A percentile compares a stretch with the other conserved stretches of the same genome.
Conservation (phyloP, 2,113 vertebrate species). For the Leptobrachium leishanense region DNA sequence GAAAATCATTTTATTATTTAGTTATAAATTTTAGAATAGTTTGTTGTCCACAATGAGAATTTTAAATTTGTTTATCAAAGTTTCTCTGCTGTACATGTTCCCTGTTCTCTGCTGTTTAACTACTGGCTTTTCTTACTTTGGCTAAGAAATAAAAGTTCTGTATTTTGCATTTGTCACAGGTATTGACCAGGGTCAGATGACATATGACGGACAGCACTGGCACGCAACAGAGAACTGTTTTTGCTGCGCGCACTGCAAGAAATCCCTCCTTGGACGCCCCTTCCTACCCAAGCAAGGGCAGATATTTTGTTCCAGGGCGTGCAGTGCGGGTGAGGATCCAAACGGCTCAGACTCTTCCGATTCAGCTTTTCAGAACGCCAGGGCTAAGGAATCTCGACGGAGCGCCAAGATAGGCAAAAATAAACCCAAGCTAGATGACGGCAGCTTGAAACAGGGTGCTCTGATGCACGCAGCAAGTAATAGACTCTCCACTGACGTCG, state of each 20-base stretch:
- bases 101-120: too few species aligned
- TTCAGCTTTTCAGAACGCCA: conserved; percentile 91
- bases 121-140: too few species aligned
- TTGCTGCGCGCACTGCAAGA: conserved; percentile 94
- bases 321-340: conserved; percentile 88
- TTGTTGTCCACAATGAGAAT: too few species aligned
- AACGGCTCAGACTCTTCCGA: conserved; percentile 92
- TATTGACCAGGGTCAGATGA: conserved; percentile 99
- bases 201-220: conserved; percentile 96
- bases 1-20: too few species aligned
- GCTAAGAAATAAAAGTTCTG: too few species aligned
- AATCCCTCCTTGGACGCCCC: conserved; percentile 90
- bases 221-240: conserved; percentile 95
- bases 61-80: too few species aligned
- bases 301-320: conserved; percentile 96
- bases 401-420: conserved; percentile 88
- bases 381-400: conserved; percentile 89
- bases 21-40: too few species aligned
- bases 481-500: conserved; percentile 85
- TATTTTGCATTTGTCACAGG: conserved; percentile 64
- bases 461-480: conserved; percentile 73
- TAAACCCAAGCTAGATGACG: conserved; percentile 72
- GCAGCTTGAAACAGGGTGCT: conserved; percentile 61
- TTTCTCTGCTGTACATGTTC: too few species aligned
- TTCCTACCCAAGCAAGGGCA: conserved; percentile 97